These are phyloP conservation scores for Sebastes matsubarae DNA, from an alignment of 2,797 vertebrate genomes.

Conservation along the genomic window DNA sequence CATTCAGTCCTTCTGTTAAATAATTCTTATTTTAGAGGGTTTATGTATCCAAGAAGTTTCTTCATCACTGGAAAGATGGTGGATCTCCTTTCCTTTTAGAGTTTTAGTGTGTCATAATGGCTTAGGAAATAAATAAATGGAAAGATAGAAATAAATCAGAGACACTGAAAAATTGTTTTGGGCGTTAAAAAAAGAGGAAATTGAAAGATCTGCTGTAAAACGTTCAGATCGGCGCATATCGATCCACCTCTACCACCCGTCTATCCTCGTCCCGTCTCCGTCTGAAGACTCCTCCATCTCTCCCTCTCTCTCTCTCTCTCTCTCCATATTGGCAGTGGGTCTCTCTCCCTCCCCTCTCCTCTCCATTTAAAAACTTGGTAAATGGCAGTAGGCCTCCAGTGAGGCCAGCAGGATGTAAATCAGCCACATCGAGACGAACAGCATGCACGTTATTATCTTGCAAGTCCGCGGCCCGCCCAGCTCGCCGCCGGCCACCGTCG, in stretches of 20 bases:
- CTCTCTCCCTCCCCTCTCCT: slow-evolving; percentile 22
- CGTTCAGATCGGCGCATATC: neutral
- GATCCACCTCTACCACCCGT: neutral
- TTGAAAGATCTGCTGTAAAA: neutral
- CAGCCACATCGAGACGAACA: slow-evolving; percentile 85
- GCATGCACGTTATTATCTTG: slow-evolving; percentile 80
- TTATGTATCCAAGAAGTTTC: neutral
- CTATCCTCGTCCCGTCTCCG: neutral
- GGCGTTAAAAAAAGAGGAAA: neutral
- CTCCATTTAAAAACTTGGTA: slow-evolving; percentile 77
- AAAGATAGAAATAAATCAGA: neutral
- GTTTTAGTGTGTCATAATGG: neutral
- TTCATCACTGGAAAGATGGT: neutral
- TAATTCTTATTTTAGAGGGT: neutral
- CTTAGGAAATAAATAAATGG: neutral
- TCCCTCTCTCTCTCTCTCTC: slow-evolving; percentile 6
- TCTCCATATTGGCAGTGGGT: slow-evolving; percentile 40
- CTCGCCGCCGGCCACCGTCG: slow-evolving; percentile 82
- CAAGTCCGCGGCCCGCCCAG: slow-evolving; percentile 86
- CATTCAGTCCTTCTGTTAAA: neutral
- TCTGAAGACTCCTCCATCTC: neutral
- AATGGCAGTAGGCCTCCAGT: slow-evolving; percentile 88
- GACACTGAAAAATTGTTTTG: neutral
- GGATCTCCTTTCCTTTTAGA: neutral
- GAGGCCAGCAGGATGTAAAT: slow-evolving; percentile 88